phyloP scores from a whole-genome alignment of 1,140 invertebrate species.

The Coenobita brevimanus region DNA sequence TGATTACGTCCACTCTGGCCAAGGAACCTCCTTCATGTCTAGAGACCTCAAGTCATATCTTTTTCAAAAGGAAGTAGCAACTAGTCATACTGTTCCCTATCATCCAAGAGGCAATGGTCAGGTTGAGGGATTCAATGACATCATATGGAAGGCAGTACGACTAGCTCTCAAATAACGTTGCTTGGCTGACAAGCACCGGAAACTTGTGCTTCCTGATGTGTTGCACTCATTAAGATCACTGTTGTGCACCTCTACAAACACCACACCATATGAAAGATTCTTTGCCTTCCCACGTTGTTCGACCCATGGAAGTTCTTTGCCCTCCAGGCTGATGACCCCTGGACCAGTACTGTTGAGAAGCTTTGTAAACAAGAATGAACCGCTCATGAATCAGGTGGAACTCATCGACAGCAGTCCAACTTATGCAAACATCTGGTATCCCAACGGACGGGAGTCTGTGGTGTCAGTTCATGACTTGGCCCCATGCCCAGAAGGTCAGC shows the following conservation, averaged over 20 bases:
- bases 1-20: conserved; percentile 24
- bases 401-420: background rate
- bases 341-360: conserved; percentile 21
- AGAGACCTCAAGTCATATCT: background rate
- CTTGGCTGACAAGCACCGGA: conserved; percentile 19
- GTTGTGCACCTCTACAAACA: too few species aligned
- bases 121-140: conserved; percentile 58
- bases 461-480: background rate
- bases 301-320: background rate
- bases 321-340: conserved; percentile 21
- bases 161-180: conserved; percentile 46
- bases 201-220: conserved; percentile 25
- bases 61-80: conserved; percentile 11
- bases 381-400: background rate
- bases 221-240: conserved; percentile 41
- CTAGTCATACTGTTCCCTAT: background rate
- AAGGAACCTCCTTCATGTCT: conserved; percentile 38
- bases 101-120: conserved; percentile 27
- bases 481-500: too few species aligned
- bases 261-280: too few species aligned
- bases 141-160: conserved; percentile 63
- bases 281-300: too few species aligned
- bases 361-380: conserved; percentile 33
- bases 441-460: background rate
- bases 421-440: conserved; percentile 6